A percentile compares a stretch with the other conserved stretches of the same genome.
phyloP scores from a whole-genome alignment of 2,888 invertebrate species.

The Xestia xanthographa region DNA sequence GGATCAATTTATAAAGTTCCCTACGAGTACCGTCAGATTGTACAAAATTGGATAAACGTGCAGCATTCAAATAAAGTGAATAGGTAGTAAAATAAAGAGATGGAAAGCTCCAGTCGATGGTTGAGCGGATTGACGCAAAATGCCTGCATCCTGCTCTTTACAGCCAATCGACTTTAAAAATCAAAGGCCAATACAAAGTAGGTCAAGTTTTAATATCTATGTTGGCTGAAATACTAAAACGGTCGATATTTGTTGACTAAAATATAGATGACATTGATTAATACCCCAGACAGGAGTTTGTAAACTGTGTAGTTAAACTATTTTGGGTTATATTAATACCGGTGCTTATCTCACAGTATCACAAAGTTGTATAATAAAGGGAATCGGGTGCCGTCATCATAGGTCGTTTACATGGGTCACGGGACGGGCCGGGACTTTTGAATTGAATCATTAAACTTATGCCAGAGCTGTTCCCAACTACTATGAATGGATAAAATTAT shows the following conservation, averaged over 20 bases:
- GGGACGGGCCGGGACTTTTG: constrained; percentile 46
- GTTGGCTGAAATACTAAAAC: background rate
- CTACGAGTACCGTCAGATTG: constrained; percentile 10
- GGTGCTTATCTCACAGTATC: constrained; percentile 56
- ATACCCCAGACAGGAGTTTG: constrained; percentile 24
- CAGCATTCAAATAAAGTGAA: constrained; percentile 36
- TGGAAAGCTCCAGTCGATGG: constrained; percentile 1
- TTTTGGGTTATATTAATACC: constrained; percentile 51
- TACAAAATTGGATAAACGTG: constrained; percentile 42
- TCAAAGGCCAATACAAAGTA: background rate
- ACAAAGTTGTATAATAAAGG: constrained; percentile 65
- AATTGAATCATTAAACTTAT: constrained; percentile 66
- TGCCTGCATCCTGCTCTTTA: constrained; percentile 14
- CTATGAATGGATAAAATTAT: constrained; percentile 61
- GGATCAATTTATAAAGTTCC: constrained; percentile 29
- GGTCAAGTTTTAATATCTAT: background rate
- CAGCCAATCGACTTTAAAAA: background rate
- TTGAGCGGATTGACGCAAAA: constrained; percentile 12
- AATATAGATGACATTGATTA: constrained; percentile 37
- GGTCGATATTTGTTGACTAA: background rate
- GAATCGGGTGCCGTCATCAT: constrained; percentile 54
- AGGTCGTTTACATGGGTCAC: constrained; percentile 52
- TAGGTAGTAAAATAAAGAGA: constrained; percentile 26
- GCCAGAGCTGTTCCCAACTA: constrained; percentile 57
- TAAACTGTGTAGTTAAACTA: constrained; percentile 47